Percentiles rank a stretch among this genome's conserved stretches.
phyloP scores from a whole-genome alignment of 2,797 vertebrate species.

The Hemibagrus guttatus region DNA sequence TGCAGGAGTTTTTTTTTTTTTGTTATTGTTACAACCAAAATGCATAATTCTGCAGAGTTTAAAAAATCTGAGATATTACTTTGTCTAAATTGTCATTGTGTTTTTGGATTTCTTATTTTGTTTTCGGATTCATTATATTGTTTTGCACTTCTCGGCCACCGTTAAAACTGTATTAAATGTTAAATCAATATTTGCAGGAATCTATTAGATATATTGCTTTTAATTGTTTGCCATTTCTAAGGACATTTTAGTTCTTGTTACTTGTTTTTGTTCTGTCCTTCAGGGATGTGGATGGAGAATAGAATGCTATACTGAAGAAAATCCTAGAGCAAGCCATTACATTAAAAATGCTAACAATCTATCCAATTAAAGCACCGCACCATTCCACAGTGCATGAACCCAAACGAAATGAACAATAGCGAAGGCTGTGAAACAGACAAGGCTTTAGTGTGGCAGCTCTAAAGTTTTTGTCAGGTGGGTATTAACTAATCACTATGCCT shows the following conservation, averaged over 20 bases:
- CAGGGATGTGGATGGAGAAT: not conserved
- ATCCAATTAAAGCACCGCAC: too few relatives aligned
- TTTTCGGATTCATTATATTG: too few relatives aligned
- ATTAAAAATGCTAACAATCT: not conserved
- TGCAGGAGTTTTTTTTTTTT: too few relatives aligned
- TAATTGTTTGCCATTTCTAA: not conserved
- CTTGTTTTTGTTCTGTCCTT: not conserved
- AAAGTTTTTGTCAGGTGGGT: constrained; percentile 28
- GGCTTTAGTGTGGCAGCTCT: not conserved
- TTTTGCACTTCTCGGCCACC: too few relatives aligned
- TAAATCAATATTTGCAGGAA: not conserved
- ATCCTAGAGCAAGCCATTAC: not conserved
- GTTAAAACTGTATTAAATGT: not conserved
- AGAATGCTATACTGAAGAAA: not conserved
- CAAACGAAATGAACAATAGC: not conserved
- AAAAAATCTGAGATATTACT: too few relatives aligned
- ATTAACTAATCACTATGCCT: constrained; percentile 41
- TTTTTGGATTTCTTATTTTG: too few relatives aligned
- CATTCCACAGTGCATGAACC: not conserved
- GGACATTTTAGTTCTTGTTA: not conserved
- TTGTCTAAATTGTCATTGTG: too few relatives aligned
- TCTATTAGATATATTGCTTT: not conserved
- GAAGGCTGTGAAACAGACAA: not conserved
- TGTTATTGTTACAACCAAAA: too few relatives aligned
- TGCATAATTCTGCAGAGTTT: too few relatives aligned